These are phyloP conservation scores for Lucilia sericata DNA, from an alignment of 1,140 invertebrate species.

Conservation along the genomic window DNA sequence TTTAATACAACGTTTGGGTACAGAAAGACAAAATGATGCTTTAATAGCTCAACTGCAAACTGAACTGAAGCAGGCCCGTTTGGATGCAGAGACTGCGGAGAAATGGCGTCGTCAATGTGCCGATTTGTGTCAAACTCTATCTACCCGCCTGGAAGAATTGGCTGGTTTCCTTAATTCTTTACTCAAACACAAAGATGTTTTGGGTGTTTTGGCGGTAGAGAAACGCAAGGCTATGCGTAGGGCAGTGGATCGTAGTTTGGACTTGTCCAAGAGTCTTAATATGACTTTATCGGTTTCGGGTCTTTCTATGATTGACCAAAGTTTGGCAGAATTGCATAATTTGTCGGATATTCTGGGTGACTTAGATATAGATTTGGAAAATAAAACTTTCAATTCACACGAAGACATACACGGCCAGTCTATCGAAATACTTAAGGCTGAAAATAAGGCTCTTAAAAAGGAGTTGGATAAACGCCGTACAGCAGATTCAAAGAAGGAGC, in stretches of 20 bases:
- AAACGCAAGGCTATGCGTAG: conserved; percentile 70
- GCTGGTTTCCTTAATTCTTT: conserved; percentile 79
- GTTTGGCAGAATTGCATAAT: conserved; percentile 68
- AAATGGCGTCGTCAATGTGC: conserved; percentile 73
- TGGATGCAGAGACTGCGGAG: conserved; percentile 64
- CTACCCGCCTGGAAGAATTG: conserved; percentile 76
- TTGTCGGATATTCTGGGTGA: conserved; percentile 67
- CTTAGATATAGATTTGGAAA: conserved; percentile 57
- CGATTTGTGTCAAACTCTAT: conserved; percentile 75
- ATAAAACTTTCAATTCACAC: conserved; percentile 61
- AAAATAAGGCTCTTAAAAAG: conserved; percentile 68
- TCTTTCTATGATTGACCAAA: conserved; percentile 61
- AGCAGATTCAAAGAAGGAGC: conserved; percentile 48
- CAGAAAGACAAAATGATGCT: conserved; percentile 57
- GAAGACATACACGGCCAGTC: conserved; percentile 60
- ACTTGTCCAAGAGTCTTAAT: conserved; percentile 71
- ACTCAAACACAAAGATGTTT: conserved; percentile 73
- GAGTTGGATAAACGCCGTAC: conserved; percentile 66
- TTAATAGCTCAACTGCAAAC: conserved; percentile 57
- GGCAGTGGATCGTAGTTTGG: conserved; percentile 71
- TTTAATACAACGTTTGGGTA: conserved; percentile 62
- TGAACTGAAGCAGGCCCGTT: conserved; percentile 65
- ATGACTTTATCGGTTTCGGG: conserved; percentile 65
- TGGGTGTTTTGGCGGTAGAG: conserved; percentile 69
- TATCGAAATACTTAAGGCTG: conserved; percentile 66